phyloP scores from a whole-genome alignment of 2,113 vertebrate genomes.

The Antidorcas marsupialis region DNA sequence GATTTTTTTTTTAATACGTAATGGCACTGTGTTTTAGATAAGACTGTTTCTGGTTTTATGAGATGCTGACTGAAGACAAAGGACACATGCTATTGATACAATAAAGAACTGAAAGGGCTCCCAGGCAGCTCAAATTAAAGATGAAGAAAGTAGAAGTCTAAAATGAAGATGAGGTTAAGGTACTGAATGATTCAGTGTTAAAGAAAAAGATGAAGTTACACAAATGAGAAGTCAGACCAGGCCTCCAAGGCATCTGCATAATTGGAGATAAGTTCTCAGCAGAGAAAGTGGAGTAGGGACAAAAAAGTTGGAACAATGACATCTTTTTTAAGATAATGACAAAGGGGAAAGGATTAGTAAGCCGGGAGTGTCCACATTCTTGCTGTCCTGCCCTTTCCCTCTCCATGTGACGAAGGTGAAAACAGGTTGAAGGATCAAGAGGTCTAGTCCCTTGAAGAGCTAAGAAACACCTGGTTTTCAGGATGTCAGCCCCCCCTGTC shows the following conservation, averaged over 20 bases:
- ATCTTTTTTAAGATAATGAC: neutral
- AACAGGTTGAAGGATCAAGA: neutral
- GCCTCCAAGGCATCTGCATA: neutral
- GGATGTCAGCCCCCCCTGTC: neutral
- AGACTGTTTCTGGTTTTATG: neutral
- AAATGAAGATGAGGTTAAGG: neutral
- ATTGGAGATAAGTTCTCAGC: neutral
- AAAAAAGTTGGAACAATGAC: accelerated
- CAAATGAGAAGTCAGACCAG: neutral
- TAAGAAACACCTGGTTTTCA: neutral
- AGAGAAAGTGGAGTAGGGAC: neutral
- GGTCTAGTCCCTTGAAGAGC: neutral
- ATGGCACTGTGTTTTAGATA: neutral
- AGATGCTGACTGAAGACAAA: neutral
- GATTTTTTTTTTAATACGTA: neutral
- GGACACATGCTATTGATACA: neutral
- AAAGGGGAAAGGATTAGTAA: neutral
- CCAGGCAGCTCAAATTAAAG: neutral
- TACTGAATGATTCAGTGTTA: too few relatives aligned
- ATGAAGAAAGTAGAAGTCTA: neutral
- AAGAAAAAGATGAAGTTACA: neutral
- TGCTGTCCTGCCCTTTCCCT: accelerated
- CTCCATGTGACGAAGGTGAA: neutral
- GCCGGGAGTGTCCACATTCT: accelerated
- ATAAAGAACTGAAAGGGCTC: neutral